Base-by-base conservation (phyloP, 2,113 vertebrate species). In the Garra rufa region DNA sequence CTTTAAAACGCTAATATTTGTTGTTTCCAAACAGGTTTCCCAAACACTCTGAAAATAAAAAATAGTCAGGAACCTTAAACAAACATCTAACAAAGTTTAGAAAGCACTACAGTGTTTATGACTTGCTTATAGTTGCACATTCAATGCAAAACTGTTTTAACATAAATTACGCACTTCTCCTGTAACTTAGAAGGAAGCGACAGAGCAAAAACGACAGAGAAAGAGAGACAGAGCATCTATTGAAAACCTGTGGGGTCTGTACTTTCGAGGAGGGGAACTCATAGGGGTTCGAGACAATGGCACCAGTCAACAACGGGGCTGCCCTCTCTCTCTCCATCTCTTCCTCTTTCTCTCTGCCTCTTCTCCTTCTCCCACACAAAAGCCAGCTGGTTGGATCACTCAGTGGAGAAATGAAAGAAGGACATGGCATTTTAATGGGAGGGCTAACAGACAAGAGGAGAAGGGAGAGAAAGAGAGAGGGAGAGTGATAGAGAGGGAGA, bases 371-470 rank as follows among this genome's bases (percentile, higher is more conserved):
- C 67, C 63, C 81, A 88, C 88, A 93, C 92, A 93, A 92, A 93
- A 88, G 89, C 88, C 88, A 65, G 57, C 83, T 71, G 67, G 88
- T 67, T 77, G 83, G 76, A 69, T 80, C 86, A 86, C 65, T 82
- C 88, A 79, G 84, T 89, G 88, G 87, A 82, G 86, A 75, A 87
- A 88, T 90, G 88, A 93, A 89, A 91, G 92, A 90, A 89, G 82
- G 65, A 88, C 89, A 92, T 92, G 90, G 91, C 85, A 92, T 93
- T 93, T 93, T 92, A 94, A 92, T 93, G 85, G 90, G 82, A 81
- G 83, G 48, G 75, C 69, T 48, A 63, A 52, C 61, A 57, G 86
- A 74, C 88, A 89, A 81, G 70, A 73, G 70, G 87, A 59, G 52
- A 59, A 59, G 59, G 84, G 88, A 87, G 91, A 65, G 86, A 84